Evolutionary conservation across 2,113 vertebrate species (phyloP).

Genomic region (Syngnathus typhle): DNA sequence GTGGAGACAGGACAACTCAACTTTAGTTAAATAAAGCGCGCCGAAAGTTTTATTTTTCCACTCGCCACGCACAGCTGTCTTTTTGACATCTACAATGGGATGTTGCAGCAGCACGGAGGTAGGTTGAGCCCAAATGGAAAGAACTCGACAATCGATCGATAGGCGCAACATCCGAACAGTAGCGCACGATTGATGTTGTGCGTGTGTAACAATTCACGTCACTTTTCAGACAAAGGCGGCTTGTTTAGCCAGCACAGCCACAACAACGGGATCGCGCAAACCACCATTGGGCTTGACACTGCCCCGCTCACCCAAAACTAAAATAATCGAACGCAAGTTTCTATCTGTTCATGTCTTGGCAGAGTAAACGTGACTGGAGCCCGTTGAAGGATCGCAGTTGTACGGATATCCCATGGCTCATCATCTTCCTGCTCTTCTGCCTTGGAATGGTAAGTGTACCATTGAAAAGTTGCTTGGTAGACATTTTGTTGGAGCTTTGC

Average conservation of each 20-base stretch:
- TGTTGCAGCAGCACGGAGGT: constrained; percentile 11
- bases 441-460: constrained; percentile 85
- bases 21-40: background rate
- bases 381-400: constrained; percentile 88
- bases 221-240: constrained; percentile 10
- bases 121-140: background rate
- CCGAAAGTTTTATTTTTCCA: background rate
- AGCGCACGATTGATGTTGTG: background rate
- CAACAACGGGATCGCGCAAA: background rate
- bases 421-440: constrained; percentile 85
- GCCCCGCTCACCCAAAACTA: background rate
- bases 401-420: constrained; percentile 92
- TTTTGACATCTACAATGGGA: background rate
- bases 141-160: background rate
- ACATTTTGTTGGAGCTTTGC: background rate
- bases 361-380: constrained; percentile 90
- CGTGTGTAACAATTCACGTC: constrained; percentile 9
- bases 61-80: background rate
- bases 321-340: background rate
- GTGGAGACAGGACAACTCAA: background rate
- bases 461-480: background rate
- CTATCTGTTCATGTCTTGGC: constrained; percentile 36
- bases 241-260: constrained; percentile 16
- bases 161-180: background rate
- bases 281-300: background rate